Evolutionary conservation across 2,888 invertebrate species (phyloP).

Genomic region (Caenorhabditis angaria): DNA sequence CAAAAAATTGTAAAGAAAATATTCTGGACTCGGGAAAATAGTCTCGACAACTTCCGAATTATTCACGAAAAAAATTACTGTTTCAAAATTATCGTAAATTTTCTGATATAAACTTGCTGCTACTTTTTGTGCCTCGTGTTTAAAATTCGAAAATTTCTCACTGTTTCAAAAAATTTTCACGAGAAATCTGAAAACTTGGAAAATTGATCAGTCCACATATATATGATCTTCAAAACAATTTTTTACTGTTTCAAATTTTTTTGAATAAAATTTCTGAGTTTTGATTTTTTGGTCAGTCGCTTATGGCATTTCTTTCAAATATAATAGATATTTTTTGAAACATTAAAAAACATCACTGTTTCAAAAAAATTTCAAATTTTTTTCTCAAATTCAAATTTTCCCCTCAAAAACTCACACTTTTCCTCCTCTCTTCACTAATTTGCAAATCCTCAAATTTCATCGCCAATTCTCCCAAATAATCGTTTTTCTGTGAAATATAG

Average conservation of each 20-base stretch:
- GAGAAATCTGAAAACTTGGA: no score
- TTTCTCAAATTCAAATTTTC: conserved; percentile 17
- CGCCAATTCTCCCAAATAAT: conserved; percentile 37
- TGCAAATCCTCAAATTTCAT: conserved; percentile 40
- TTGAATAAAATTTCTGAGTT: neutral
- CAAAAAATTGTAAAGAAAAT: neutral
- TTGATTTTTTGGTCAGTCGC: no score
- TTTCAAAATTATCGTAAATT: no score
- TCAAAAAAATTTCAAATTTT: conserved; percentile 13
- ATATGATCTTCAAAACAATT: neutral
- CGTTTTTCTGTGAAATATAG: conserved; percentile 44
- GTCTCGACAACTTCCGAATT: no score
- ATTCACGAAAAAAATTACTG: no score
- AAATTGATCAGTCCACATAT: no score
- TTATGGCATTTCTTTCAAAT: no score
- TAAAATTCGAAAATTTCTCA: no score
- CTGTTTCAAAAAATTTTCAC: neutral
- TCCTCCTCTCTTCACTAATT: conserved; percentile 17
- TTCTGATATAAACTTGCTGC: no score
- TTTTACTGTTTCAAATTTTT: neutral
- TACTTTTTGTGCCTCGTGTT: no score
- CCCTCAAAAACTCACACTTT: neutral
- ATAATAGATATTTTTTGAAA: conserved; percentile 1
- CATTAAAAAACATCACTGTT: neutral
- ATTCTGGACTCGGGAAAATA: no score